phyloP scores from a whole-genome alignment of 1,140 invertebrate species.

The Hermetia illucens region DNA sequence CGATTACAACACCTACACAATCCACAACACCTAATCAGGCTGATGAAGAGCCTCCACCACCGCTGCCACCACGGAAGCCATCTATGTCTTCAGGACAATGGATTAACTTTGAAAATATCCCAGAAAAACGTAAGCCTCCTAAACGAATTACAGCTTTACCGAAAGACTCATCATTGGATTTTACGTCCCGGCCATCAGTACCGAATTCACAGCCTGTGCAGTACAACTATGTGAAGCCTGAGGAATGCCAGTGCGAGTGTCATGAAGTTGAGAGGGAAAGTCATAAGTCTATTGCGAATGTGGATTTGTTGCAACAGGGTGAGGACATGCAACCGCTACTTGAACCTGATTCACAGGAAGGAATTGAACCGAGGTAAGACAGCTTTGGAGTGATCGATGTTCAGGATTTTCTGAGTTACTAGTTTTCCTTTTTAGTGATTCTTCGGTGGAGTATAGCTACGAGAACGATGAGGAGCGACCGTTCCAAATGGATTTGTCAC shows the following conservation, averaged over 20 bases:
- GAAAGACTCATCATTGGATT: neutral
- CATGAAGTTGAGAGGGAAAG: constrained; percentile 41
- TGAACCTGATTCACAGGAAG: neutral
- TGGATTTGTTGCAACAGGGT: neutral
- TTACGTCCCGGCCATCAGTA: constrained; percentile 9
- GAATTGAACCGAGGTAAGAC: neutral
- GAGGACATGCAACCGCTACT: neutral
- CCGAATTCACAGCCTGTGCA: constrained; percentile 31
- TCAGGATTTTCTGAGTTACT: too few relatives aligned
- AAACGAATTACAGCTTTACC: constrained; percentile 69
- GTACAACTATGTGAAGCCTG: constrained; percentile 67
- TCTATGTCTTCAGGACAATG: constrained; percentile 51
- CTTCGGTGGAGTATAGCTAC: neutral
- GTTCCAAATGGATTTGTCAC: too few relatives aligned
- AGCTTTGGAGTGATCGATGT: too few relatives aligned
- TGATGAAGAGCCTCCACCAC: constrained; percentile 25
- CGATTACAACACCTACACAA: constrained; percentile 3
- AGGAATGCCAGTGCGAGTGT: constrained; percentile 71
- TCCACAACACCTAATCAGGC: constrained; percentile 7
- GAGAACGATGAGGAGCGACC: too few relatives aligned
- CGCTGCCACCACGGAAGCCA: constrained; percentile 32
- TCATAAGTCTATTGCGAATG: neutral
- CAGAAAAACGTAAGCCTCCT: constrained; percentile 59
- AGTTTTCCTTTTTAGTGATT: neutral
- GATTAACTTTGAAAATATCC: constrained; percentile 77